These are phyloP conservation scores for Catalaphyllia jardinei DNA, from an alignment of 64 coral and sea anemone genomes.

Conservation along the genomic window DNA sequence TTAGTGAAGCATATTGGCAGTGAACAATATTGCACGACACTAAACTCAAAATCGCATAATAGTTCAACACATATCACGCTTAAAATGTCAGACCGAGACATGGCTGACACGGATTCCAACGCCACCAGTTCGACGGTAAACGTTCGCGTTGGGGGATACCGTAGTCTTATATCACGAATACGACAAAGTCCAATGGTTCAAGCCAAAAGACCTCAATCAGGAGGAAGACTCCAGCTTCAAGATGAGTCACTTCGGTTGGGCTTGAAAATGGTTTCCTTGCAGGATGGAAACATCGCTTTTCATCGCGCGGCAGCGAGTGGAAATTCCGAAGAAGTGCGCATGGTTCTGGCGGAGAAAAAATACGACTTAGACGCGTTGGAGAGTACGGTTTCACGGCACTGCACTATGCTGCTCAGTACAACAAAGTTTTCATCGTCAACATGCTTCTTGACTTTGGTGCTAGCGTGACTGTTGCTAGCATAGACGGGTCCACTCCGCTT, in stretches of 20 bases:
- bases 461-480: background rate
- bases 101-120: background rate
- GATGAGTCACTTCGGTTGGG: constrained; percentile 21
- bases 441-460: constrained; percentile 55
- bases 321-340: constrained; percentile 33
- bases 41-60: background rate
- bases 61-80: background rate
- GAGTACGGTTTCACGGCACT: constrained; percentile 50
- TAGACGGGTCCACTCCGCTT: constrained; percentile 43
- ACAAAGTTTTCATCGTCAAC: constrained; percentile 37
- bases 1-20: background rate
- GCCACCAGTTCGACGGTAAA: background rate
- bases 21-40: background rate
- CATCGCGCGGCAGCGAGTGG: constrained; percentile 15
- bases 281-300: constrained; percentile 13
- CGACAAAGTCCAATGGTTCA: constrained; percentile 1
- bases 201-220: constrained; percentile 14
- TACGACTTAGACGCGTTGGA: constrained; percentile 26
- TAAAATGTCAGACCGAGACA: background rate
- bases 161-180: background rate
- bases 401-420: constrained; percentile 49
- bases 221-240: constrained; percentile 8
- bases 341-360: constrained; percentile 1
- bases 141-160: background rate
- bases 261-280: constrained; percentile 26